Evolutionary conservation across 2,888 invertebrate species (phyloP), one percentile per base, ranked within the genome.

Genomic region (Philaethria dido): DNA sequence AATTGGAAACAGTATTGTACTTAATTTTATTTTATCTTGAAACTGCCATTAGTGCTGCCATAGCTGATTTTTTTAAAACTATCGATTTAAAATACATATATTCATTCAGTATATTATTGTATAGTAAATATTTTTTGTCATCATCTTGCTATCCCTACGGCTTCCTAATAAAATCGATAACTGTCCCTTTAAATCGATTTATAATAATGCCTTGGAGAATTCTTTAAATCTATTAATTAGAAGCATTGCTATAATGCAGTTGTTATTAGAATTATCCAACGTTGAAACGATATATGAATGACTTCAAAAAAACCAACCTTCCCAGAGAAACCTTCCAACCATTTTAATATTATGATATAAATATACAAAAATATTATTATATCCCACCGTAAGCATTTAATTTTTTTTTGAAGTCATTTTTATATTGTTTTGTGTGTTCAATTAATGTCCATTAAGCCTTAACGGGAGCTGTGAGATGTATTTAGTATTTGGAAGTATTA

Each of bases 381-480:
- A 55, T 20, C 14, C 36, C 57, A 57, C 42, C 57, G 29, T 29
- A 29, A 44, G 25, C 60, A 29, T 45, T 45, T 59, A 45, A 14
- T 39, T 11, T 48, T 57, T 67, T 66, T 71, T 64, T 72, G 64
- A 76, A 79, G 77, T 77, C 75, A 74, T 76, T 72, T 60, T 61
- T 72, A 39, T 74, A 75, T 69, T 68, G 69, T 79, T 75, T 72
- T 74, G 82, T 87, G 88, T 91, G 89, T 89, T 91, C 88, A 89
- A 82, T 75, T 75, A 80, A 83, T 84, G 82, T 87, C 86, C 86
- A 86, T 85, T 76, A 74, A 88, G 90, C 89, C 90, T 92, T 90
- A 88, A 81, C 74, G 85, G 85, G 87, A 89, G 89, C 91, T 91
- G 90, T 91, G 90, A 90, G 85, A 87, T 84, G 82, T 85, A 82